These are phyloP conservation scores for Numenius phaeopus DNA, from an alignment of 2,797 vertebrate species.

Conservation along the genomic window DNA sequence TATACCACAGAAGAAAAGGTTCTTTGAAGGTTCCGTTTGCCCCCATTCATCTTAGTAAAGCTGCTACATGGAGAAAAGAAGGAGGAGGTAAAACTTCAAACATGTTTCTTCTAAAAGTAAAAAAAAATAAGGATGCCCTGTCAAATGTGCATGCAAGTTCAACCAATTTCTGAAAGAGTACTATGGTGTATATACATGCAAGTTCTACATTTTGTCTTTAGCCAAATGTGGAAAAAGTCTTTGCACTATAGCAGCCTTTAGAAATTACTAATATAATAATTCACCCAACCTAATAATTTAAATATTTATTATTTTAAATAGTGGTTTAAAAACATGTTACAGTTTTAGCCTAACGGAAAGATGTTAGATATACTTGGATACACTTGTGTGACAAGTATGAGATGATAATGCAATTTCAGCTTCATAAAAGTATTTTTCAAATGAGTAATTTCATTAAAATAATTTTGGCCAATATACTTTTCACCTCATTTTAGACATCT, in stretches of 20 bases:
- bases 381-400: not conserved
- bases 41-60: not conserved
- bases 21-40: not conserved
- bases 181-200: fast-evolving
- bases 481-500: not conserved
- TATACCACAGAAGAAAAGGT: not conserved
- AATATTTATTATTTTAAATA: not conserved
- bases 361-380: not conserved
- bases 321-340: not conserved
- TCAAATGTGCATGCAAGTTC: not conserved
- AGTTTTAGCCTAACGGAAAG: not conserved
- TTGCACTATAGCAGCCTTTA: not conserved
- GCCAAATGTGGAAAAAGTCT: not conserved
- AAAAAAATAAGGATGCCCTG: not conserved
- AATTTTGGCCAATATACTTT: not conserved
- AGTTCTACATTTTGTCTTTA: not conserved
- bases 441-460: not conserved
- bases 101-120: not conserved
- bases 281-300: not conserved
- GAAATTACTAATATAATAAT: not conserved
- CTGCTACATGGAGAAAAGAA: not conserved
- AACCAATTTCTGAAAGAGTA: not conserved
- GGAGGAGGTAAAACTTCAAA: not conserved
- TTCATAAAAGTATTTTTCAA: not conserved
- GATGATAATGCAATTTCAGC: not conserved